Base-by-base conservation (phyloP, 2,113 vertebrate species). In the Protomyctophum bolini region DNA sequence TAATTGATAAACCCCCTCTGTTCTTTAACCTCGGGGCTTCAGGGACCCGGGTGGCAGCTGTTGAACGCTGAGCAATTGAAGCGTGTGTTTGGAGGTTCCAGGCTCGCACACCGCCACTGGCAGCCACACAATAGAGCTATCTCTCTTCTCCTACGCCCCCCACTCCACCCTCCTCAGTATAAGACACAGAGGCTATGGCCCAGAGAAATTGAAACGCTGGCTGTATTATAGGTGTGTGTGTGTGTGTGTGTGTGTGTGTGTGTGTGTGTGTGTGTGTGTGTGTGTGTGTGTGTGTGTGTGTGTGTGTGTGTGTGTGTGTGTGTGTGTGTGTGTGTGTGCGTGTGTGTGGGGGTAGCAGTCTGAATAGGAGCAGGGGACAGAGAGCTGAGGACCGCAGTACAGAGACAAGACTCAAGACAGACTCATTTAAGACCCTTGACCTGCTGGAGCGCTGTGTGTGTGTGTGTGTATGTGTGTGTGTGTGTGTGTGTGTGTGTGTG, bases 81-180 rank as follows among this genome's bases (percentile, higher is more conserved):
- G 66, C 10, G 80, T 79, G 85, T 83, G 80, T 79, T 84, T 83
- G 84, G 83, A 56, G 45, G 81, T 86, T 91, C 84, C 90, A 87
- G 67, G 33, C 33, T 81, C 14, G 55, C 66, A 63, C 87, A 86
- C 71, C 76, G 33, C 75, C 63, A 10, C 74, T 88, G 88, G 89
- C 89, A 87, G 86, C 66, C 61, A 8, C 85, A 91, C 89, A 91
- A 92, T 89, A 88, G 87, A 87, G 86, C 88, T 71, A 81, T 90
- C 85, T 86, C 73, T 63, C 60, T 49, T 29, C 80, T 68, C 62
- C 54, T 63, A 8, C 79, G 66, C 75, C 73, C 60, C 60, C 52
- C 80, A 21, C 63, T 51, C 66, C 73, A 6, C 45, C 28, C 75
- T 69, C 70, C 78, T 65, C 72, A 28, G 72, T 68, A 71, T 73